Percentiles rank a stretch among this genome's conserved stretches.
These are phyloP conservation scores for Plotosus lineatus DNA, from an alignment of 2,113 vertebrate species.

Conservation along the genomic window DNA sequence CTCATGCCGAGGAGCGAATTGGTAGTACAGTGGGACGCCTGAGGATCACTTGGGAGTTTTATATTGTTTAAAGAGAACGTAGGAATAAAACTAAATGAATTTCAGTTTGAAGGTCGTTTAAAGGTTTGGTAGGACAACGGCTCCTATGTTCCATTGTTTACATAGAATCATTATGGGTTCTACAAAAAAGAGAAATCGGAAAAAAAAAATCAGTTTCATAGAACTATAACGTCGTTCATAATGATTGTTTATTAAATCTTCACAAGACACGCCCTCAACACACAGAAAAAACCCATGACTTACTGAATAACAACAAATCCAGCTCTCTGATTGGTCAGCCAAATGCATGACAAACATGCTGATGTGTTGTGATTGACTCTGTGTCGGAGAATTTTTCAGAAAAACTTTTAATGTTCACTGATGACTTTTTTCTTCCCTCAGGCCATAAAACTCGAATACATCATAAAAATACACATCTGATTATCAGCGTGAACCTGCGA, in stretches of 20 bases:
- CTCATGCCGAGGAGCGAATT: too few relatives aligned
- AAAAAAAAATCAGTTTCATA: background rate
- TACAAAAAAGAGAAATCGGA: background rate
- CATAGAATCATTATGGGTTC: background rate
- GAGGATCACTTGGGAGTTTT: background rate
- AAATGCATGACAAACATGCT: background rate
- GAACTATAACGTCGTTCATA: too few relatives aligned
- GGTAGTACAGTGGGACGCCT: background rate
- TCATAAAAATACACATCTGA: conserved; percentile 19
- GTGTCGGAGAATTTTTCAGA: background rate
- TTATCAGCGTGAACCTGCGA: background rate
- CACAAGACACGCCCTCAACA: background rate
- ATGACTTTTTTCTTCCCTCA: background rate
- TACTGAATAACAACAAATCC: background rate
- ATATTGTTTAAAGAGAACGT: background rate
- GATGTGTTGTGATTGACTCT: background rate
- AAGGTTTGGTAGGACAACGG: background rate
- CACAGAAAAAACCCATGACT: background rate
- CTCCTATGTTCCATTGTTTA: background rate
- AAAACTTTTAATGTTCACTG: conserved; percentile 8
- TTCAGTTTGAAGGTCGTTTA: background rate
- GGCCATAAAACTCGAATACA: conserved; percentile 5
- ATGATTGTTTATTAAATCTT: too few relatives aligned
- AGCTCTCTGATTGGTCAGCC: background rate
- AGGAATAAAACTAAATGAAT: background rate